These are phyloP conservation scores for Eretmocerus hayati DNA, from an alignment of 2,888 invertebrate species.

Conservation along the genomic window DNA sequence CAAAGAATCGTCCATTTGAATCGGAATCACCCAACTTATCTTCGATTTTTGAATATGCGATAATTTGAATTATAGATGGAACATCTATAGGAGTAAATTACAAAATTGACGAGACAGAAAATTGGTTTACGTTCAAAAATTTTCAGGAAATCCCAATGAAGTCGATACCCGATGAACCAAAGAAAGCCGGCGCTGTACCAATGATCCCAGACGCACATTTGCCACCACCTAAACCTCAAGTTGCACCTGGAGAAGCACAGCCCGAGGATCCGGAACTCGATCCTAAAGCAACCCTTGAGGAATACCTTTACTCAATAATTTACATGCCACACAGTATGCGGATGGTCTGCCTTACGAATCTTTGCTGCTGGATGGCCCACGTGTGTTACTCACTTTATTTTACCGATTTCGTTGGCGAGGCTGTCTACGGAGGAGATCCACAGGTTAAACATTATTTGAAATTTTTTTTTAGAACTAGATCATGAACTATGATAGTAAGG, in stretches of 20 bases:
- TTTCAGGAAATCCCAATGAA: slow-evolving; percentile 36
- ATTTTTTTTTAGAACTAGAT: slow-evolving; percentile 2
- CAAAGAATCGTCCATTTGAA: too few species aligned
- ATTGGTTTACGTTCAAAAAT: too few species aligned
- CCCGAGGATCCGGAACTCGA: slow-evolving; percentile 22
- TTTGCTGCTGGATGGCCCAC: slow-evolving; percentile 98
- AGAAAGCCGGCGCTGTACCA: slow-evolving; percentile 33
- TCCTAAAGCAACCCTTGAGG: slow-evolving; percentile 34
- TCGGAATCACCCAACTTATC: too few species aligned
- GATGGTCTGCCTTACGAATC: slow-evolving; percentile 83
- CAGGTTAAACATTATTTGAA: slow-evolving; percentile 47
- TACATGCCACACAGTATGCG: slow-evolving; percentile 82
- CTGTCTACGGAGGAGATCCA: slow-evolving; percentile 84
- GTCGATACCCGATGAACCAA: slow-evolving; percentile 20
- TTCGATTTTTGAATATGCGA: neutral
- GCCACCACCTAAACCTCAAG: slow-evolving; percentile 4
- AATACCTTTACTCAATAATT: slow-evolving; percentile 85
- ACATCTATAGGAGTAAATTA: neutral
- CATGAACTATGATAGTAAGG: too few species aligned
- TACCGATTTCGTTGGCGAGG: slow-evolving; percentile 91
- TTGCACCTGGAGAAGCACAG: slow-evolving; percentile 5
- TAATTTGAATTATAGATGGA: too few species aligned
- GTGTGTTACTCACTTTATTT: slow-evolving; percentile 95
- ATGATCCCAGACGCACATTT: slow-evolving; percentile 31
- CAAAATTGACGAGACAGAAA: neutral